phyloP scores from a whole-genome alignment of 2,797 vertebrate species.

The Sternotherus odoratus region DNA sequence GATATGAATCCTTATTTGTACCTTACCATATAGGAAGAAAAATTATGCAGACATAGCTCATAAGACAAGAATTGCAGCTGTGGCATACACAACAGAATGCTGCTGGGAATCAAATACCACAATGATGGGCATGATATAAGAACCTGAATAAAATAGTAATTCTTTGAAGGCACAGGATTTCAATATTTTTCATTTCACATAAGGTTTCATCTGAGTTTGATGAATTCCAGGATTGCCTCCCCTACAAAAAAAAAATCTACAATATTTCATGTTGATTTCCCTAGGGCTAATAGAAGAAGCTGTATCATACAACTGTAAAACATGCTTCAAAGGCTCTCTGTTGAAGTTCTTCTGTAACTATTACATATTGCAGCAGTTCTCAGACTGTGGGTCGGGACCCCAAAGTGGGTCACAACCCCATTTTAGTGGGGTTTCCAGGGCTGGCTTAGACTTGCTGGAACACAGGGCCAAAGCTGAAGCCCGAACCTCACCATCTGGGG shows the following conservation, averaged over 20 bases:
- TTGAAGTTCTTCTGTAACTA: not conserved
- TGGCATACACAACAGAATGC: not conserved
- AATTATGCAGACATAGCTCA: constrained; percentile 5
- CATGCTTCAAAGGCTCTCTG: fast-evolving
- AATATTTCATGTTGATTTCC: not conserved
- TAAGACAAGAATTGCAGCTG: constrained; percentile 39
- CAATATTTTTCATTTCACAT: constrained; percentile 43
- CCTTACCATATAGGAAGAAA: constrained; percentile 31
- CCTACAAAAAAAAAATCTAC: not conserved
- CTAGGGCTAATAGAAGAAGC: not conserved
- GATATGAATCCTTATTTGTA: constrained; percentile 35
- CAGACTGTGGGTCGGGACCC: too few relatives aligned
- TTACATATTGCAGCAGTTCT: not conserved
- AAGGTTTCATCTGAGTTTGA: constrained; percentile 54
- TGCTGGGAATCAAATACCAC: constrained; percentile 53
- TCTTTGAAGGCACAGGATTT: constrained; percentile 55
- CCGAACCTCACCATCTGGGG: too few relatives aligned
- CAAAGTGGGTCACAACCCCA: too few relatives aligned
- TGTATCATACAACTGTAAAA: not conserved
- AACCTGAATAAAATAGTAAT: constrained; percentile 59
- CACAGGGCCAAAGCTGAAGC: too few relatives aligned
- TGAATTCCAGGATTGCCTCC: not conserved
- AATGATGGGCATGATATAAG: constrained; percentile 36
- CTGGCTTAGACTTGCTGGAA: too few relatives aligned
- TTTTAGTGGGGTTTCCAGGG: too few relatives aligned